A percentile compares a stretch with the other conserved stretches of the same genome.
Conservation (phyloP, 2,888 invertebrate species). For the Tenodera sinensis region DNA sequence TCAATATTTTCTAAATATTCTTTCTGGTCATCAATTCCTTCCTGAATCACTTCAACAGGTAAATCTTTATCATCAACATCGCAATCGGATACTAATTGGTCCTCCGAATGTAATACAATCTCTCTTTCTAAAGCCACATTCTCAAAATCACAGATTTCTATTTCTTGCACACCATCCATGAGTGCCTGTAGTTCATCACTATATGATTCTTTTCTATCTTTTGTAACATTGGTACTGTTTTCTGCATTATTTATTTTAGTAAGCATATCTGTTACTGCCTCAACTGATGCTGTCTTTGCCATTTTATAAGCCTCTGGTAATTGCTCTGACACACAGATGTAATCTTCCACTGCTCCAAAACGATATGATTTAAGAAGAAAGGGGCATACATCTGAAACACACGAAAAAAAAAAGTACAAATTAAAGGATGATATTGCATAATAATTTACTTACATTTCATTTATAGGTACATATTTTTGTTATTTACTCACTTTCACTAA, state of each 20-base stretch:
- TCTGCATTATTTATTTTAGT: neutral
- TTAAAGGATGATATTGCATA: neutral
- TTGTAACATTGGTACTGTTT: neutral
- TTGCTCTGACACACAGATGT: constrained; percentile 14
- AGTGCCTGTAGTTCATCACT: neutral
- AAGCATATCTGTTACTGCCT: neutral
- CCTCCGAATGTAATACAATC: too few species aligned
- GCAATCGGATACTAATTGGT: too few species aligned
- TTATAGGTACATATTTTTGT: neutral
- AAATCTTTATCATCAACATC: too few species aligned
- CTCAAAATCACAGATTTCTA: too few species aligned
- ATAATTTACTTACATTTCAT: too few species aligned
- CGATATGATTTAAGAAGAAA: neutral
- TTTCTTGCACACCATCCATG: neutral
- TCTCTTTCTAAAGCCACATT: too few species aligned
- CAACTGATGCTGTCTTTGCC: neutral
- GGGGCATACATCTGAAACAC: neutral
- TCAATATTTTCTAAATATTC: too few species aligned
- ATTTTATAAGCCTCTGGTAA: neutral
- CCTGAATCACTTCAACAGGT: too few species aligned
- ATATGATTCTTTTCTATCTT: neutral
- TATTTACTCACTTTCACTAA: neutral
- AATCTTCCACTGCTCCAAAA: constrained; percentile 13
- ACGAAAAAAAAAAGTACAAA: neutral
- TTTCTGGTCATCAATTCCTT: too few species aligned